Evolutionary conservation across 2,797 vertebrate species (phyloP).

Genomic region (Pseudopleuronectes americanus): DNA sequence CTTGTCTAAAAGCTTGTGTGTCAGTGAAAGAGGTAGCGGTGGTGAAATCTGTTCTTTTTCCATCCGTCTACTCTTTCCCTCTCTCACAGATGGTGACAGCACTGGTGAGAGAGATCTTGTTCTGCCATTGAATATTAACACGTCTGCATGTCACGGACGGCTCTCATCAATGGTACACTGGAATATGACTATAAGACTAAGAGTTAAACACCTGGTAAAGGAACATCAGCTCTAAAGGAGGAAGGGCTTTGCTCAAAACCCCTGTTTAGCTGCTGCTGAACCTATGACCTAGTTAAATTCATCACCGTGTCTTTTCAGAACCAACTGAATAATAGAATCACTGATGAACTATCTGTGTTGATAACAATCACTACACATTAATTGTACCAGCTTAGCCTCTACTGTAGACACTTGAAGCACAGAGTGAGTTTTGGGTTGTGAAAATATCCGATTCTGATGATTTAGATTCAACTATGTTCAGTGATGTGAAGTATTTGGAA

Average conservation of each 20-base stretch:
- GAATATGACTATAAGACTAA: slow-evolving; percentile 57
- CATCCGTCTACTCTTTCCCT: slow-evolving; percentile 78
- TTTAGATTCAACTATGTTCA: slow-evolving; percentile 57
- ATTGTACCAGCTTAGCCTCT: slow-evolving; percentile 13
- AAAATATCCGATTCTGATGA: slow-evolving; percentile 46
- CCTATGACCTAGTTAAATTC: slow-evolving; percentile 22
- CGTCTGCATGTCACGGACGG: slow-evolving; percentile 66
- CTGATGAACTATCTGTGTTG: slow-evolving; percentile 20
- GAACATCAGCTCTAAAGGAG: slow-evolving; percentile 13
- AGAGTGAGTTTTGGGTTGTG: slow-evolving; percentile 16
- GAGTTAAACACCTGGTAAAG: slow-evolving; percentile 52
- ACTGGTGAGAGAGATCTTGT: slow-evolving; percentile 82
- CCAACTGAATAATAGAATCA: slow-evolving; percentile 31
- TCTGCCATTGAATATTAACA: slow-evolving; percentile 86
- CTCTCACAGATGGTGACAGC: slow-evolving; percentile 74
- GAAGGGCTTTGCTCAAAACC: background rate
- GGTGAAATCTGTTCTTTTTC: slow-evolving; percentile 80
- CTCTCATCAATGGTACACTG: slow-evolving; percentile 58
- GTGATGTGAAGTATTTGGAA: slow-evolving; percentile 40
- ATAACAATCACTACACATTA: slow-evolving; percentile 38
- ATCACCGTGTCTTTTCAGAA: slow-evolving; percentile 25
- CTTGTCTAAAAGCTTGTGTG: slow-evolving; percentile 68
- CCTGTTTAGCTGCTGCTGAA: background rate
- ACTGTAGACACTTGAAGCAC: slow-evolving; percentile 6
- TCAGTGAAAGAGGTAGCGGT: slow-evolving; percentile 76